Evolutionary conservation across 2,113 vertebrate species (phyloP).

Genomic region (Stomatorhinus ivindoensis): DNA sequence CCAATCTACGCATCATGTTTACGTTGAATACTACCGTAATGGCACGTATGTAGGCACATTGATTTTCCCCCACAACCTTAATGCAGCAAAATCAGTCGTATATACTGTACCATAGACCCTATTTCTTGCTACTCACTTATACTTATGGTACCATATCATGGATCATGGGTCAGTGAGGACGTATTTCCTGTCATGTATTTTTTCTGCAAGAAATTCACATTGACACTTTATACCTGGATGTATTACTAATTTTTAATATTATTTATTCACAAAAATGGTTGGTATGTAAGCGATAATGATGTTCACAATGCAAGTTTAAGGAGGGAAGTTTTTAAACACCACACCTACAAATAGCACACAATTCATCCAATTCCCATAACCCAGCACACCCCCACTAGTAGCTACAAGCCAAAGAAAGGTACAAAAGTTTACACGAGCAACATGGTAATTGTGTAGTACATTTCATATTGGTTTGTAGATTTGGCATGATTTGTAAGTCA

Average conservation of each 20-base stretch:
- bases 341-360: neutral
- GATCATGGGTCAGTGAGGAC: neutral
- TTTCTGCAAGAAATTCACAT: neutral
- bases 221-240: neutral
- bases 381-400: neutral
- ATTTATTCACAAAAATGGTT: neutral
- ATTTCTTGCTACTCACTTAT: neutral
- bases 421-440: neutral
- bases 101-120: neutral
- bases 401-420: neutral
- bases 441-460: neutral
- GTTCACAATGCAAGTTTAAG: neutral
- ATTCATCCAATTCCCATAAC: neutral
- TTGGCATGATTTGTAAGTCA: neutral
- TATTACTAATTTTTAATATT: neutral
- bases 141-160: neutral
- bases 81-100: neutral
- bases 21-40: constrained; percentile 37
- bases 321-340: neutral
- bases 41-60: constrained; percentile 10
- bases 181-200: neutral
- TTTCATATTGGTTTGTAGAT: neutral
- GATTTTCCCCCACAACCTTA: neutral
- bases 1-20: constrained; percentile 32
- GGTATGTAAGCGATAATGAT: neutral